These are phyloP conservation scores for Colaptes auratus DNA, from an alignment of 2,113 vertebrate species.

Conservation along the genomic window DNA sequence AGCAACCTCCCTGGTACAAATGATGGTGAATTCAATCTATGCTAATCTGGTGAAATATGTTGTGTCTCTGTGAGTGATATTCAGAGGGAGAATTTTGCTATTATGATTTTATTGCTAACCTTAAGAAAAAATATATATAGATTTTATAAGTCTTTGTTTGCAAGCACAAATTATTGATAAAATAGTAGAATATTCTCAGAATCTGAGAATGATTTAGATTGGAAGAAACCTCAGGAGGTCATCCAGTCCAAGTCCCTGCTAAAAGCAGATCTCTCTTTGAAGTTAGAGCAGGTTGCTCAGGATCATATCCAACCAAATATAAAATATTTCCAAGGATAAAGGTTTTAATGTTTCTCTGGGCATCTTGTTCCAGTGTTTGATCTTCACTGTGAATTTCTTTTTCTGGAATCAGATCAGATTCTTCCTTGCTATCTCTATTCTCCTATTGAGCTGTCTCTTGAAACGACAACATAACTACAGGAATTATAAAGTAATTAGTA, in stretches of 20 bases:
- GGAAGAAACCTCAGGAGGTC: background rate
- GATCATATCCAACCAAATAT: background rate
- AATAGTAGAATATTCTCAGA: conserved; percentile 34
- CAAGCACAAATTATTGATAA: background rate
- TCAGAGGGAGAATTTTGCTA: background rate
- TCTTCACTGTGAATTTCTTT: background rate
- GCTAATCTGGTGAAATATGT: background rate
- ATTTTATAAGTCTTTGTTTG: background rate
- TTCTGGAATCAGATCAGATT: background rate
- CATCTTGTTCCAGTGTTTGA: background rate
- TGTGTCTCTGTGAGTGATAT: background rate
- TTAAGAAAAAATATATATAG: background rate
- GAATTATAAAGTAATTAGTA: background rate
- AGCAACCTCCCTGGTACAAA: background rate
- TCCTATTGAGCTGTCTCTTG: background rate
- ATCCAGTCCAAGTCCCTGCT: background rate
- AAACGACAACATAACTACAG: background rate
- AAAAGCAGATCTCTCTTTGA: conserved; percentile 3
- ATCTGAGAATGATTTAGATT: conserved; percentile 9
- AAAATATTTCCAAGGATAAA: conserved; percentile 24
- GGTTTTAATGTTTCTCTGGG: conserved; percentile 37
- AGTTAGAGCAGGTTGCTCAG: conserved; percentile 21
- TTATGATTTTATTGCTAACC: background rate
- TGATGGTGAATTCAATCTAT: background rate
- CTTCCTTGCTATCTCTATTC: background rate